These are phyloP conservation scores for Phoebastria nigripes DNA, from an alignment of 2,797 vertebrate genomes.

Conservation along the genomic window DNA sequence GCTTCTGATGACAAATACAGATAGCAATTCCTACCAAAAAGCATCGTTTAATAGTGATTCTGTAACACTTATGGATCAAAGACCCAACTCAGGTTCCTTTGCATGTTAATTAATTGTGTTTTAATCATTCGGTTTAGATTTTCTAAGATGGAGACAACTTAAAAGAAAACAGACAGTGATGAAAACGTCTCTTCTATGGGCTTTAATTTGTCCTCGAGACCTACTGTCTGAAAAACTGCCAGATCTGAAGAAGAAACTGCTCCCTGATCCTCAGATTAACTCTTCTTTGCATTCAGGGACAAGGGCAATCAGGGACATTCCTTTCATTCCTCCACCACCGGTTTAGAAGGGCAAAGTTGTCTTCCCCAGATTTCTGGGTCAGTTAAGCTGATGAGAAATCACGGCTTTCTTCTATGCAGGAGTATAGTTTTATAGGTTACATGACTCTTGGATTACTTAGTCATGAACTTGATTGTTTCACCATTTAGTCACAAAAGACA, in stretches of 20 bases:
- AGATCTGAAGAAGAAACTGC: not conserved
- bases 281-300: not conserved
- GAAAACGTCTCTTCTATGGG: not conserved
- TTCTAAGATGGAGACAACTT: not conserved
- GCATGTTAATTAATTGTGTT: not conserved
- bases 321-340: not conserved
- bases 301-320: not conserved
- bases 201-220: not conserved
- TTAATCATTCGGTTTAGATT: not conserved
- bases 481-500: not conserved
- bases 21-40: not conserved
- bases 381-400: not conserved
- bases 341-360: not conserved
- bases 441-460: not conserved
- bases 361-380: not conserved
- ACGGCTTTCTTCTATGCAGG: not conserved
- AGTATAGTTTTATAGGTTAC: not conserved
- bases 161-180: not conserved
- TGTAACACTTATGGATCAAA: not conserved
- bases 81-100: not conserved
- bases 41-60: not conserved
- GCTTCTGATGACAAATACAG: not conserved
- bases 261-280: not conserved
- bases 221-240: not conserved
- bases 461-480: not conserved